Evolutionary conservation across 1,140 invertebrate genomes (phyloP).

Genomic region (Dendrolimus punctatus): DNA sequence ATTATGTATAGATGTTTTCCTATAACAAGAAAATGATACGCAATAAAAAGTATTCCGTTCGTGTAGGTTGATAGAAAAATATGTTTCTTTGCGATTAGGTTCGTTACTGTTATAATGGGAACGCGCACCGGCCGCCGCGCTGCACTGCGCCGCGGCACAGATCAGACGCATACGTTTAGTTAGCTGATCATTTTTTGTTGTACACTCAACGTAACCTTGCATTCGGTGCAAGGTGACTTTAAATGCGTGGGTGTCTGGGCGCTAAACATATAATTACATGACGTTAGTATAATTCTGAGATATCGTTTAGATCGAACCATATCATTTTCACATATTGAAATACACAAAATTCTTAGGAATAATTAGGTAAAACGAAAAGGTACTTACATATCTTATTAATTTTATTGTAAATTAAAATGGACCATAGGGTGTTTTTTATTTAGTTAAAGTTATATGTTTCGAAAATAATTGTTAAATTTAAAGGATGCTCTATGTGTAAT

Average conservation of each 20-base stretch:
- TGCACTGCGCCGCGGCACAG: constrained; percentile 30
- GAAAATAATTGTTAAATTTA: constrained; percentile 50
- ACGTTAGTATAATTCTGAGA: constrained; percentile 51
- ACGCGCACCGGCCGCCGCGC: constrained; percentile 19
- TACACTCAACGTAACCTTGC: constrained; percentile 65
- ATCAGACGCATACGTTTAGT: constrained; percentile 21
- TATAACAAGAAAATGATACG: too few species aligned
- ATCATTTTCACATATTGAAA: constrained; percentile 59
- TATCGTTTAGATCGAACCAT: constrained; percentile 58
- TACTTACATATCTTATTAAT: constrained; percentile 32
- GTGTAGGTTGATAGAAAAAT: too few species aligned
- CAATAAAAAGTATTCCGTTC: too few species aligned
- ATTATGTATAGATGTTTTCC: too few species aligned
- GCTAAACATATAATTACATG: constrained; percentile 65
- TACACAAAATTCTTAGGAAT: constrained; percentile 32
- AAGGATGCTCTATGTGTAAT: constrained; percentile 35
- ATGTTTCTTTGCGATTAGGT: too few species aligned
- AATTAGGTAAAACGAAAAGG: constrained; percentile 20
- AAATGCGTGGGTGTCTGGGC: constrained; percentile 61
- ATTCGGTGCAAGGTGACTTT: constrained; percentile 64
- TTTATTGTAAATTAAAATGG: constrained; percentile 33
- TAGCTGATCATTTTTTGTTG: constrained; percentile 52
- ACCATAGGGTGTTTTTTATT: constrained; percentile 37
- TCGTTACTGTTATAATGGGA: too few species aligned
- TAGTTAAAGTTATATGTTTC: constrained; percentile 40